These are phyloP conservation scores for Gavia stellata DNA, from an alignment of 2,113 vertebrate genomes.

Conservation along the genomic window DNA sequence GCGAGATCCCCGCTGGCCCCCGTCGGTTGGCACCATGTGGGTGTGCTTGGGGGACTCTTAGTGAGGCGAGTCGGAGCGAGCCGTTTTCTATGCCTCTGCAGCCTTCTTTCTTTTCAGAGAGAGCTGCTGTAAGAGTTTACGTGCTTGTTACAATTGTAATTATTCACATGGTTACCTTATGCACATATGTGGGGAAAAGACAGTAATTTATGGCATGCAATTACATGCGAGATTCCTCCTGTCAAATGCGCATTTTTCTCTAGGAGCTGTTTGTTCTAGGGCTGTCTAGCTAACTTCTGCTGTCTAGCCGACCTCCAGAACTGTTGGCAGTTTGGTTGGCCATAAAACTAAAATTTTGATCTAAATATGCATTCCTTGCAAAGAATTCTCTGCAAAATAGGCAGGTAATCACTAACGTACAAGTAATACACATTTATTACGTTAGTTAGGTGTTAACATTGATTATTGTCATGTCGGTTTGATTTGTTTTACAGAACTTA, in stretches of 20 bases:
- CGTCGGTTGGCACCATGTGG: not conserved
- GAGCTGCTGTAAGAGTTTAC: not conserved
- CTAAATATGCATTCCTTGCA: accelerated
- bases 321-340: accelerated
- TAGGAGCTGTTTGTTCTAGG: not conserved
- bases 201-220: accelerated
- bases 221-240: not conserved
- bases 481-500: not conserved
- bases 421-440: accelerated
- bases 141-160: accelerated
- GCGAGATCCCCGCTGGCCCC: no score
- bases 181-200: not conserved
- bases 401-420: accelerated
- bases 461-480: accelerated
- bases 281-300: no score
- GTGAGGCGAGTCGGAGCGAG: not conserved
- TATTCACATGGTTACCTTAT: not conserved
- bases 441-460: accelerated
- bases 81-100: not conserved
- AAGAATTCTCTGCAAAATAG: not conserved
- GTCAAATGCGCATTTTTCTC: accelerated
- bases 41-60: not conserved
- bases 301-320: accelerated
- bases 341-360: not conserved
- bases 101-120: no score